A percentile compares a stretch with the other conserved stretches of the same genome.
Evolutionary conservation across 2,797 vertebrate species (phyloP).

Genomic region (Semaprochilodus insignis): DNA sequence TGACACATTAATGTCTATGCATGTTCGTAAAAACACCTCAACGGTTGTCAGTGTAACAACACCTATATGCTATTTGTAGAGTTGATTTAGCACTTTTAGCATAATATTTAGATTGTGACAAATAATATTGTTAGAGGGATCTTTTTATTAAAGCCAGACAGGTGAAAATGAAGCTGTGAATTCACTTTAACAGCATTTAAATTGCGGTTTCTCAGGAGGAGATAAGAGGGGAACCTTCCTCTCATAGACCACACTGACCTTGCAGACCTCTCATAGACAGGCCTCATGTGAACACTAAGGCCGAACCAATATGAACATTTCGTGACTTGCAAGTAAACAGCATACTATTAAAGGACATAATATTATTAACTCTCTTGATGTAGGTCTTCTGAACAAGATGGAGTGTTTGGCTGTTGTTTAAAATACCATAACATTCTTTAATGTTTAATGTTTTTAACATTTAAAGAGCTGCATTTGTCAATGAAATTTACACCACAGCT

Average conservation of each 20-base stretch:
- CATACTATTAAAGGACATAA: no score
- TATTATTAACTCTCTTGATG: no score
- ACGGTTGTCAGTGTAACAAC: neutral
- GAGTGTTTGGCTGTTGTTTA: neutral
- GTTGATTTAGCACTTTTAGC: neutral
- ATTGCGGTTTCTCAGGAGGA: neutral
- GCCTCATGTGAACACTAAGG: neutral
- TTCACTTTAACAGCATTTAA: no score
- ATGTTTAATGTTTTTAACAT: neutral
- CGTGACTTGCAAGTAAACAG: no score
- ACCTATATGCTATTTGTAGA: neutral
- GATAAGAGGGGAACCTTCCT: neutral
- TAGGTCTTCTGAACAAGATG: no score
- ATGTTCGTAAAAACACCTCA: neutral
- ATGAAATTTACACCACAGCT: neutral
- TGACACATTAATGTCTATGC: neutral
- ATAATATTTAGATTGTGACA: conserved; percentile 2
- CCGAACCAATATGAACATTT: neutral
- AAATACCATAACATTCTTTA: neutral
- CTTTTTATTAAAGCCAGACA: neutral
- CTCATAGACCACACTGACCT: neutral
- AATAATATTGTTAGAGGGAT: neutral
- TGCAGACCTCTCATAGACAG: no score
- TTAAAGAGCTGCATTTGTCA: neutral
- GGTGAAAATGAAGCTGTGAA: neutral